A percentile compares a stretch with the other conserved stretches of the same genome.
phyloP scores from a whole-genome alignment of 2,888 invertebrate genomes.

The Lasius platythorax region DNA sequence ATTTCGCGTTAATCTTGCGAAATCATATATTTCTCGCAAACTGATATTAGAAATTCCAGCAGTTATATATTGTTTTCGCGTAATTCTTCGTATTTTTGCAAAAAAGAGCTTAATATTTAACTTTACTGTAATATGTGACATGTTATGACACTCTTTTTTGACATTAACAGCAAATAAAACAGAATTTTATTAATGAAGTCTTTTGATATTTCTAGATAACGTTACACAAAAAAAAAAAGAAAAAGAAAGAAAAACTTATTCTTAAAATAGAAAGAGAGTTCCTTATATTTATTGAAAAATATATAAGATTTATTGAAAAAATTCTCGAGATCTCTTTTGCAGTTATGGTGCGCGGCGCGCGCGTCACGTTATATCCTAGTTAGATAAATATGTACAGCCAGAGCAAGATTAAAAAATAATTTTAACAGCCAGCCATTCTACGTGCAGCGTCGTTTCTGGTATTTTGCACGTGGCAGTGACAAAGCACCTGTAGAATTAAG shows the following conservation, averaged over 20 bases:
- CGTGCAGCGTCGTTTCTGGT: slow-evolving; percentile 6
- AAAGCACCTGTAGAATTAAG: slow-evolving; percentile 50
- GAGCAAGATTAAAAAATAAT: slow-evolving; percentile 38
- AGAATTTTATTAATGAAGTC: not conserved
- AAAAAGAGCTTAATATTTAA: slow-evolving; percentile 4
- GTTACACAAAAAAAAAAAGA: no score
- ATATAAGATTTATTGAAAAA: not conserved
- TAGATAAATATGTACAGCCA: not conserved
- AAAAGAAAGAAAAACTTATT: not conserved
- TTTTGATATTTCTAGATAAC: not conserved
- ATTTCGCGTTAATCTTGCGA: not conserved
- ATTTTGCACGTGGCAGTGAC: slow-evolving; percentile 48
- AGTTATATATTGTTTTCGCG: not conserved
- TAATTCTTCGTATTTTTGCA: not conserved
- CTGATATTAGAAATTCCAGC: not conserved
- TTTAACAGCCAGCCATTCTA: slow-evolving; percentile 18
- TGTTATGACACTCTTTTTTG: not conserved
- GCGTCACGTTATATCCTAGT: not conserved
- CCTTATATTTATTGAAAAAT: not conserved
- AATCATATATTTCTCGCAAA: slow-evolving; percentile 2
- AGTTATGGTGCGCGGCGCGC: not conserved
- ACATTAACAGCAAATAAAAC: not conserved
- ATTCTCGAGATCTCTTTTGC: not conserved
- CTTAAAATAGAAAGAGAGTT: not conserved
- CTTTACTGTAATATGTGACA: not conserved